A percentile compares a stretch with the other conserved stretches of the same genome.
These are phyloP conservation scores for Diploscapter pachys DNA, from an alignment of 1,140 invertebrate genomes.

Conservation along the genomic window DNA sequence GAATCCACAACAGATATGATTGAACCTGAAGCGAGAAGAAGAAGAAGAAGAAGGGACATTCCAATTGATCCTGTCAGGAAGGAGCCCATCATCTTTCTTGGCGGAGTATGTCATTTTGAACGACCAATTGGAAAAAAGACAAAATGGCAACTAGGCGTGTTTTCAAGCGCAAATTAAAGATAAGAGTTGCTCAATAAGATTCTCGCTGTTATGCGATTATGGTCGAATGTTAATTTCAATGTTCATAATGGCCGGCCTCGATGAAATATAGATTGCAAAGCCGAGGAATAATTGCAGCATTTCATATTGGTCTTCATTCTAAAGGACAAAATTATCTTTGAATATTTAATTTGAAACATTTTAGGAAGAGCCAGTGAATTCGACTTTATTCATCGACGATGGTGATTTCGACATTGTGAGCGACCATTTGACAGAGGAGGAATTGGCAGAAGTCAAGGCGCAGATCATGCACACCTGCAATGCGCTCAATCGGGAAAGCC, in stretches of 20 bases:
- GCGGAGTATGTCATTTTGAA: constrained; percentile 11
- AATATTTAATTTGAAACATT: neutral
- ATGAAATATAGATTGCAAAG: too few relatives aligned
- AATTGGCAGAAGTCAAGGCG: constrained; percentile 24
- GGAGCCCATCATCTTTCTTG: constrained; percentile 29
- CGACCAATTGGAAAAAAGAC: neutral
- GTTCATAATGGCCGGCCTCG: too few relatives aligned
- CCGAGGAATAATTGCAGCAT: neutral
- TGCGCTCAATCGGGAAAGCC: constrained; percentile 6
- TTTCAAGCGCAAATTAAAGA: neutral
- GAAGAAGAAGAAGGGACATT: constrained; percentile 19
- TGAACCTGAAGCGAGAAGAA: too few relatives aligned
- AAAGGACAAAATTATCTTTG: neutral
- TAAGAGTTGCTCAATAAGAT: neutral
- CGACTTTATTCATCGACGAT: constrained; percentile 26
- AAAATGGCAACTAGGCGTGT: neutral
- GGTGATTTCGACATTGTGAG: constrained; percentile 28
- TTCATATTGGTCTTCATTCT: too few relatives aligned
- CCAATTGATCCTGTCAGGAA: constrained; percentile 23
- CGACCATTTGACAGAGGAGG: constrained; percentile 17
- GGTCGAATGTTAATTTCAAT: neutral
- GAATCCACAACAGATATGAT: too few relatives aligned
- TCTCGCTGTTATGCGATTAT: too few relatives aligned
- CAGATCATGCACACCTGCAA: constrained; percentile 33
- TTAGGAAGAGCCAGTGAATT: constrained; percentile 8